Evolutionary conservation across 2,797 vertebrate species (phyloP).

Genomic region (Lithobates pipiens): DNA sequence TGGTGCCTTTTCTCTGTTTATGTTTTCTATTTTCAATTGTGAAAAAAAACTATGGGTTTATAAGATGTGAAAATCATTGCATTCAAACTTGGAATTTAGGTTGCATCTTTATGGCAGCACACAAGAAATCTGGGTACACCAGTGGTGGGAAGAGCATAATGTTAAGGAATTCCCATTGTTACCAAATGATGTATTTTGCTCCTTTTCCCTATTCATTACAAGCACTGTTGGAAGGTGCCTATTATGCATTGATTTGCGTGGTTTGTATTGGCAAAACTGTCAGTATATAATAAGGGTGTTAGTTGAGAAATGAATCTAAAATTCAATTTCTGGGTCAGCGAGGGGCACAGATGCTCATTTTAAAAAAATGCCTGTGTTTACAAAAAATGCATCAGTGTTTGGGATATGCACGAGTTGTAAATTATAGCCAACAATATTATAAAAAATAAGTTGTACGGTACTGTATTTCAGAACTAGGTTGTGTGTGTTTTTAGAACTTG

Average conservation of each 20-base stretch:
- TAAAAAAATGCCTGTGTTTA: neutral
- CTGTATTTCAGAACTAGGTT: too few relatives aligned
- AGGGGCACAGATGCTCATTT: neutral
- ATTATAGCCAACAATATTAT: too few relatives aligned
- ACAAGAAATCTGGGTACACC: neutral
- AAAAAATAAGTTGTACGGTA: too few relatives aligned
- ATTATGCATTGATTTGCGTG: conserved; percentile 16
- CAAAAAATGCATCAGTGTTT: too few relatives aligned
- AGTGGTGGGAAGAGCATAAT: neutral
- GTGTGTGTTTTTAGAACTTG: too few relatives aligned
- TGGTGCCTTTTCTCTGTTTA: too few relatives aligned
- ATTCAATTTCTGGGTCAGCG: neutral
- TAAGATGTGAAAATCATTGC: too few relatives aligned
- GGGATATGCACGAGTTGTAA: too few relatives aligned
- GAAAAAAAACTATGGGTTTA: too few relatives aligned
- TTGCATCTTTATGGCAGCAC: neutral
- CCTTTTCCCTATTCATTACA: neutral
- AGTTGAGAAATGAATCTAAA: neutral
- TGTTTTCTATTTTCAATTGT: too few relatives aligned
- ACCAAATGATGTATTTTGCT: neutral
- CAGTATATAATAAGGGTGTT: conserved; percentile 2
- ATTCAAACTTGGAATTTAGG: too few relatives aligned
- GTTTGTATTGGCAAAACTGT: neutral
- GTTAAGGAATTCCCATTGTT: neutral
- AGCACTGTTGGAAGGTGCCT: conserved; percentile 10